These are phyloP conservation scores for Seladonia tumulorum DNA, from an alignment of 2,888 invertebrate genomes.

Conservation along the genomic window DNA sequence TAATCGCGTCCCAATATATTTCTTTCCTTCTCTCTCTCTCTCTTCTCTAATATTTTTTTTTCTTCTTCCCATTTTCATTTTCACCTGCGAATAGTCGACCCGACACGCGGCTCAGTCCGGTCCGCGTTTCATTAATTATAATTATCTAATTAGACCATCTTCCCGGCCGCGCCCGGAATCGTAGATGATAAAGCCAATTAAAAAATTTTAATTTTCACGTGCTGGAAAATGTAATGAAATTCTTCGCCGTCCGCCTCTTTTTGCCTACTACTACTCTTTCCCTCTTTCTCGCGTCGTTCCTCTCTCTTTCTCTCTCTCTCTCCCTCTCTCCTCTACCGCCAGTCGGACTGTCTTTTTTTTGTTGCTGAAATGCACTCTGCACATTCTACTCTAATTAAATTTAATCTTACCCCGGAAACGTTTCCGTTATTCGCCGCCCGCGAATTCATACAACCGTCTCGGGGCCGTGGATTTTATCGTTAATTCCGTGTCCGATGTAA, in stretches of 20 bases:
- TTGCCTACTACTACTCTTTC: slow-evolving; percentile 6
- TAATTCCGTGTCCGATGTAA: slow-evolving; percentile 36
- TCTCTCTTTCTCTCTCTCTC: neutral
- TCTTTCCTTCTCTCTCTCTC: neutral
- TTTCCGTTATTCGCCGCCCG: slow-evolving; percentile 53
- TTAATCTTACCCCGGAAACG: slow-evolving; percentile 59
- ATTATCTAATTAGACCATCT: slow-evolving; percentile 60
- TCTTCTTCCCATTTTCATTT: neutral
- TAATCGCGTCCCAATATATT: slow-evolving; percentile 56
- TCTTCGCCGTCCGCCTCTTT: slow-evolving; percentile 54
- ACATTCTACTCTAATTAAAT: slow-evolving; percentile 63
- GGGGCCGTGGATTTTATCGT: slow-evolving; percentile 33
- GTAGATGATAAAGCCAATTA: slow-evolving; percentile 59
- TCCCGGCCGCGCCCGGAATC: slow-evolving; percentile 41
- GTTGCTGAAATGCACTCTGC: slow-evolving; percentile 62
- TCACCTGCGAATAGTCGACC: neutral
- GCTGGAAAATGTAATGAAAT: slow-evolving; percentile 63
- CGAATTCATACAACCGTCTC: slow-evolving; percentile 44
- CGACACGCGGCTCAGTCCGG: slow-evolving; percentile 10
- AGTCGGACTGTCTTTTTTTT: slow-evolving; percentile 23
- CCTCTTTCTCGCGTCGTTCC: slow-evolving; percentile 15
- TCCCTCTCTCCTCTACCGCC: neutral
- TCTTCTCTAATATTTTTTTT: neutral
- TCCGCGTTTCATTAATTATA: slow-evolving; percentile 52
- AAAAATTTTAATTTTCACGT: slow-evolving; percentile 63